Conservation (phyloP, 2,797 vertebrate genomes). For the Phataginus tetradactyla region DNA sequence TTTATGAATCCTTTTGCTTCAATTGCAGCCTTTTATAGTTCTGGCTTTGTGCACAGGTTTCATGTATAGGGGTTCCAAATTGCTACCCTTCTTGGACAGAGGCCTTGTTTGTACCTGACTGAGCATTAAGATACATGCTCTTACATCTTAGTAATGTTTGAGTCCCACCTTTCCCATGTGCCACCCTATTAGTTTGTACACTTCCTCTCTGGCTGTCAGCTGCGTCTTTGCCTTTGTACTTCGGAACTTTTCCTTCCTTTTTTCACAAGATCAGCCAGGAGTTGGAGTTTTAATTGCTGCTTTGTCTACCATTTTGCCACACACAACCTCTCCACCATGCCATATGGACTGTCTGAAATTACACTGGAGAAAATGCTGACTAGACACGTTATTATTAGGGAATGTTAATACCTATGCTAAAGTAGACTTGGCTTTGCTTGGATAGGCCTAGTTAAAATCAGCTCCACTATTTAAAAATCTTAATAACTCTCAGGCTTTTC, state of each 20-base stretch:
- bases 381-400: slow-evolving; percentile 58
- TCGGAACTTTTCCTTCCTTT: background rate
- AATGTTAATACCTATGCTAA: slow-evolving; percentile 54
- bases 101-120: background rate
- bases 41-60: slow-evolving; percentile 44
- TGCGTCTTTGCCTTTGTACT: slow-evolving; percentile 9
- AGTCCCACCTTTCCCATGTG: background rate
- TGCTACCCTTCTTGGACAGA: background rate
- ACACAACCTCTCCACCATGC: slow-evolving; percentile 26
- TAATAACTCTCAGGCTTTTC: slow-evolving; percentile 75
- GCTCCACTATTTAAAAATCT: slow-evolving; percentile 65
- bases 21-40: background rate
- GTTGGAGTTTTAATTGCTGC: slow-evolving; percentile 54
- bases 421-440: slow-evolving; percentile 57
- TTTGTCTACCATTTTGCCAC: slow-evolving; percentile 59
- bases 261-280: slow-evolving; percentile 25
- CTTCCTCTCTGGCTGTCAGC: background rate
- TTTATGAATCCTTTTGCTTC: slow-evolving; percentile 44
- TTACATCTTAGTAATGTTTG: slow-evolving; percentile 5
- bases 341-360: slow-evolving; percentile 48
- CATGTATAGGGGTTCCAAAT: background rate
- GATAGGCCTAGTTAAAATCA: slow-evolving; percentile 69
- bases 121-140: slow-evolving; percentile 31
- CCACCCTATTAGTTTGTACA: background rate
- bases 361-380: slow-evolving; percentile 59